phyloP scores from a whole-genome alignment of 2,113 vertebrate genomes.

The Podarcis muralis region DNA sequence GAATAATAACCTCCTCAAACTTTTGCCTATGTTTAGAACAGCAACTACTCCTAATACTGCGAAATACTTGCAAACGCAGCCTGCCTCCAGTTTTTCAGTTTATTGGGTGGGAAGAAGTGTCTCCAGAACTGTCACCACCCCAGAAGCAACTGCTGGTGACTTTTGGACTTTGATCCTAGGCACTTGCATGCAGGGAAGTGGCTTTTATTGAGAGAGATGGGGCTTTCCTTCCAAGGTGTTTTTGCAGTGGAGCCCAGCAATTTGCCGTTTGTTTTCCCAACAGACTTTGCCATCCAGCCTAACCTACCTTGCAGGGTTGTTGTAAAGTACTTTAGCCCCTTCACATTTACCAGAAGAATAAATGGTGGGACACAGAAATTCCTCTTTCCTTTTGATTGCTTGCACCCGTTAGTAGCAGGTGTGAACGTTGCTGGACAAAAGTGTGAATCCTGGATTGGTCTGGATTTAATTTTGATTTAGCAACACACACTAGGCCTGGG shows the following conservation, averaged over 20 bases:
- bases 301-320: background rate
- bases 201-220: background rate
- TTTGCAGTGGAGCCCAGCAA: background rate
- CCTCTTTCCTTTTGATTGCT: background rate
- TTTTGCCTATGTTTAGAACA: conserved; percentile 60
- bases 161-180: background rate
- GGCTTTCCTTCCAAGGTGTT: background rate
- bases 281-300: background rate
- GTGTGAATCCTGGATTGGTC: background rate
- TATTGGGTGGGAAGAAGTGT: conserved; percentile 1
- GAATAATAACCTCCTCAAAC: conserved; percentile 64
- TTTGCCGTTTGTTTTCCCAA: background rate
- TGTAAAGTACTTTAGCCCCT: background rate
- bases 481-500: too few species aligned
- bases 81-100: background rate
- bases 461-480: background rate
- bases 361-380: background rate
- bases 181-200: background rate
- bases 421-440: background rate
- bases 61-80: conserved; percentile 6
- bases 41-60: conserved; percentile 43
- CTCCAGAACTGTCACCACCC: background rate
- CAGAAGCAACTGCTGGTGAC: background rate
- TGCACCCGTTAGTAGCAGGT: background rate
- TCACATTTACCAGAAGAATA: background rate